A percentile compares a stretch with the other conserved stretches of the same genome.
Evolutionary conservation across 2,888 invertebrate species (phyloP).

Genomic region (Ophioninae sp.): DNA sequence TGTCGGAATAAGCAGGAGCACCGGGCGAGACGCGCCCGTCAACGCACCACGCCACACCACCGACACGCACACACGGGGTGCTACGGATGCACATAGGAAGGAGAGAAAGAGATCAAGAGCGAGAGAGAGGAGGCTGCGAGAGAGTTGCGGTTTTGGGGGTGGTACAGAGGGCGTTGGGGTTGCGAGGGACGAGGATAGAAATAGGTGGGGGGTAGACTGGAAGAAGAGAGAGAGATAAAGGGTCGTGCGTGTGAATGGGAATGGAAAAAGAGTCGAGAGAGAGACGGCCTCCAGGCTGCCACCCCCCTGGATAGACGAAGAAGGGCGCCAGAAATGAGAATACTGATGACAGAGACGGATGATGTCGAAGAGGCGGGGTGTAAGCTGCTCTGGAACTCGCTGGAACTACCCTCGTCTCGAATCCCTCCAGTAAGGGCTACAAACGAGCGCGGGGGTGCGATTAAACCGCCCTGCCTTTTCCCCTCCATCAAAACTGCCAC

Average conservation of each 20-base stretch:
- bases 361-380: conserved; percentile 46
- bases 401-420: conserved; percentile 49
- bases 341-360: conserved; percentile 7
- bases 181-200: conserved; percentile 2
- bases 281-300: neutral
- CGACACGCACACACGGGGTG: neutral
- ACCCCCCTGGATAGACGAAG: neutral
- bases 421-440: conserved; percentile 71
- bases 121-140: conserved; percentile 8
- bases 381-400: conserved; percentile 10
- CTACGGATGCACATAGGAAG: conserved; percentile 30
- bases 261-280: conserved; percentile 3
- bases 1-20: conserved; percentile 62
- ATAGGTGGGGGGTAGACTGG: neutral
- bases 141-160: conserved; percentile 36
- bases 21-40: conserved; percentile 49
- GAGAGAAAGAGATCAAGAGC: neutral
- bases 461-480: conserved; percentile 54
- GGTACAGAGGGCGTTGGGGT: conserved; percentile 47
- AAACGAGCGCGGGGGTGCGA: conserved; percentile 61
- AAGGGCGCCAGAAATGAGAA: neutral
- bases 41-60: conserved; percentile 46
- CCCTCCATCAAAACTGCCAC: conserved; percentile 24
- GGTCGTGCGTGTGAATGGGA: neutral
- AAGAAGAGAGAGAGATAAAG: conserved; percentile 7